A percentile compares a stretch with the other conserved stretches of the same genome.
Conservation (phyloP, 1,140 invertebrate genomes). For the Hyposmocoma kahamanoa region DNA sequence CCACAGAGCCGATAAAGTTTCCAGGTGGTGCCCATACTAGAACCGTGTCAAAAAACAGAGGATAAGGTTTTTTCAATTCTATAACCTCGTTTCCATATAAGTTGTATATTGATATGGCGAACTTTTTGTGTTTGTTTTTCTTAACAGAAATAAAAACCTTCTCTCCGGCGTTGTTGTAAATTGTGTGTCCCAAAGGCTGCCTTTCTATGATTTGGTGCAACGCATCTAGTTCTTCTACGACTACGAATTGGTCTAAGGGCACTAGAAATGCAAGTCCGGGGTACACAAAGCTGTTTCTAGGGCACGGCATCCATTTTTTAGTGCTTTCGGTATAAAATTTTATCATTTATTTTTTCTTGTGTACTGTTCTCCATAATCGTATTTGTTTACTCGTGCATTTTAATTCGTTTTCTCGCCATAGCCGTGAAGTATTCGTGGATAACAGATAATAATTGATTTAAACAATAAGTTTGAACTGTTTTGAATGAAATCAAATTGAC, state of each 20-base stretch:
- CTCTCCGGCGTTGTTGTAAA: conserved; percentile 35
- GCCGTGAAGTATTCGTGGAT: too few relatives aligned
- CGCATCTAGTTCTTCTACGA: conserved; percentile 24
- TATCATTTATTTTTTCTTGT: neutral
- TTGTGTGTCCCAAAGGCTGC: conserved; percentile 24
- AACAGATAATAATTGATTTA: too few relatives aligned
- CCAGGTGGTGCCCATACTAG: conserved; percentile 35
- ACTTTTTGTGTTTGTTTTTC: conserved; percentile 16
- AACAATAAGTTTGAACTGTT: too few relatives aligned
- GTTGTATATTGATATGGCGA: conserved; percentile 35
- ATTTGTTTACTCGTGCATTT: too few relatives aligned
- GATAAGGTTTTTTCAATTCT: conserved; percentile 21
- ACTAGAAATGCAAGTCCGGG: conserved; percentile 37
- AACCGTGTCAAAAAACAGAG: conserved; percentile 22
- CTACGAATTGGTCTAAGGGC: conserved; percentile 31
- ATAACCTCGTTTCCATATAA: conserved; percentile 44
- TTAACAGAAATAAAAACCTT: conserved; percentile 39
- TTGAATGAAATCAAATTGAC: too few relatives aligned
- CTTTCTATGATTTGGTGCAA: conserved; percentile 31
- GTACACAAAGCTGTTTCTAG: conserved; percentile 17
- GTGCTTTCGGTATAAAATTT: neutral
- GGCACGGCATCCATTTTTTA: conserved; percentile 40
- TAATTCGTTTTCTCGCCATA: too few relatives aligned
- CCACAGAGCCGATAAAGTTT: conserved; percentile 29
- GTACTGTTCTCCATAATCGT: too few relatives aligned